These are phyloP conservation scores for Temnothorax ravouxi DNA, from an alignment of 2,888 invertebrate genomes.

Conservation along the genomic window DNA sequence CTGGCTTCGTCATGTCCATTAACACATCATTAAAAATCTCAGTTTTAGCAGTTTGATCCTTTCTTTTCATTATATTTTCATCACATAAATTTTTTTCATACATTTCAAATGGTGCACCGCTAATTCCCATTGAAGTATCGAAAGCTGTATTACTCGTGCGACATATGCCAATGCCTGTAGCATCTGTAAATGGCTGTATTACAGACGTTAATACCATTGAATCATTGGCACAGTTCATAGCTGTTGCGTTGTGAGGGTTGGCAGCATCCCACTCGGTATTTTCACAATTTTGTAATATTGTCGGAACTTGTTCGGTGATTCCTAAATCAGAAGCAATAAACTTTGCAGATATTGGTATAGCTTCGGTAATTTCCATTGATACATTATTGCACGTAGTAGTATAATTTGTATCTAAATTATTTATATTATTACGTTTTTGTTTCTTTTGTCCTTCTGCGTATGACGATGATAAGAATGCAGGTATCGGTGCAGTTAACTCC, in stretches of 20 bases:
- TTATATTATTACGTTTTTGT: neutral
- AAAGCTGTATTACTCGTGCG: neutral
- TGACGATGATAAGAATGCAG: neutral
- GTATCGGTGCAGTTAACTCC: conserved; percentile 63
- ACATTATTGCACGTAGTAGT: conserved; percentile 41
- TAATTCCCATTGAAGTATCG: conserved; percentile 36
- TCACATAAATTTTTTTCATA: neutral
- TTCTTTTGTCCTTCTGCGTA: neutral
- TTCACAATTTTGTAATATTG: conserved; percentile 14
- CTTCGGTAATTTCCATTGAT: conserved; percentile 66
- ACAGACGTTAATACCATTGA: conserved; percentile 31
- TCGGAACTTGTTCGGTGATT: neutral
- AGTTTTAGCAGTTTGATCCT: conserved; percentile 23
- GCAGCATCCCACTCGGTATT: neutral
- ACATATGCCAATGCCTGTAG: neutral
- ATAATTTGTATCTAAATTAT: conserved; percentile 20
- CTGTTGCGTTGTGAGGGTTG: neutral
- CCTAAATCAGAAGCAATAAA: neutral
- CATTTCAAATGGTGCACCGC: neutral
- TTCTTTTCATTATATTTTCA: neutral
- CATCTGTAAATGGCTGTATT: conserved; percentile 10
- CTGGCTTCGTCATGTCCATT: conserved; percentile 59
- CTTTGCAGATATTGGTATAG: conserved; percentile 36
- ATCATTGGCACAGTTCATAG: neutral
- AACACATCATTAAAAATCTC: conserved; percentile 14